Evolutionary conservation across 2,797 vertebrate genomes (phyloP).

Genomic region (Heterohyrax brucei): DNA sequence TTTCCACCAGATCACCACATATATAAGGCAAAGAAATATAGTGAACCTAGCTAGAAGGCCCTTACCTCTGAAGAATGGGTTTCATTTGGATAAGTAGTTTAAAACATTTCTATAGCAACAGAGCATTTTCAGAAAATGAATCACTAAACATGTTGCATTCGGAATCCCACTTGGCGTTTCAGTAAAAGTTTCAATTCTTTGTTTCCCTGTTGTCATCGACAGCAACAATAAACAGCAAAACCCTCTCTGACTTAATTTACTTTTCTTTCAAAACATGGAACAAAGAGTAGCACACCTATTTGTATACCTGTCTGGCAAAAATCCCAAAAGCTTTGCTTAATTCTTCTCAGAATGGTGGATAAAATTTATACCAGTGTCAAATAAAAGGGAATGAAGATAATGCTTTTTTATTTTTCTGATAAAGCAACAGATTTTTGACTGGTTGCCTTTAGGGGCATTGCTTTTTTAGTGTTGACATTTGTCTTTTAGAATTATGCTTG

Average conservation of each 20-base stretch:
- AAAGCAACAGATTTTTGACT: slow-evolving; percentile 58
- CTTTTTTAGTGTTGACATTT: not conserved
- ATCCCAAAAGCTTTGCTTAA: slow-evolving; percentile 63
- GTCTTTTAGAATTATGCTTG: not conserved
- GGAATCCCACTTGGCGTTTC: slow-evolving; percentile 16
- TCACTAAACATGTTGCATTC: slow-evolving; percentile 30
- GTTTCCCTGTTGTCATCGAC: slow-evolving; percentile 10
- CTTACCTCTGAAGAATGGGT: not conserved
- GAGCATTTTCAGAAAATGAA: slow-evolving; percentile 71
- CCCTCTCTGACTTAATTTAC: slow-evolving; percentile 40
- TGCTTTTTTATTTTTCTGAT: not conserved
- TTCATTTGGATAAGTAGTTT: slow-evolving; percentile 47
- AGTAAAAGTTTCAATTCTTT: slow-evolving; percentile 66
- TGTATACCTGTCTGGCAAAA: slow-evolving; percentile 75
- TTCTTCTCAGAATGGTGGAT: slow-evolving; percentile 63
- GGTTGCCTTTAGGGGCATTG: slow-evolving; percentile 22
- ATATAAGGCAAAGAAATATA: not conserved
- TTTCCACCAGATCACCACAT: not conserved
- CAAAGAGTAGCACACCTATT: slow-evolving; percentile 49
- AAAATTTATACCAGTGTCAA: slow-evolving; percentile 65
- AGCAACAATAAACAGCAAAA: slow-evolving; percentile 9
- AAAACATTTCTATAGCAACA: slow-evolving; percentile 65
- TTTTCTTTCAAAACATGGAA: slow-evolving; percentile 80
- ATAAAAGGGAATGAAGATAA: slow-evolving; percentile 64
- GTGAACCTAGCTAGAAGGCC: not conserved